Evolutionary conservation across 2,888 invertebrate species (phyloP).

Genomic region (Caprella mutica): DNA sequence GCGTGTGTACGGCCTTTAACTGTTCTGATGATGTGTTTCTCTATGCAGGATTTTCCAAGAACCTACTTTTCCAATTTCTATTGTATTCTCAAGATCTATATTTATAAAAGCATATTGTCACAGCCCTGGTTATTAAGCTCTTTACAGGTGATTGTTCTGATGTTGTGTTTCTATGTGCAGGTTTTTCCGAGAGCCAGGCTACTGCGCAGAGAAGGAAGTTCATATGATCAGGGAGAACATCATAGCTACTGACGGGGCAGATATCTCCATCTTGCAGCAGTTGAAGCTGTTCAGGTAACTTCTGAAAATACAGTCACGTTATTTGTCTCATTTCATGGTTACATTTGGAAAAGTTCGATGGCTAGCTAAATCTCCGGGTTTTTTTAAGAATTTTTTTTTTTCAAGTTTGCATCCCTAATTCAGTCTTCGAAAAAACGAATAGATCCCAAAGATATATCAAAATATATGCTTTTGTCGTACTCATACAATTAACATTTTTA

Average conservation of each 20-base stretch:
- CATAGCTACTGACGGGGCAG: conserved; percentile 18
- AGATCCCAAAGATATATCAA: background rate
- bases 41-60: no score
- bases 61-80: no score
- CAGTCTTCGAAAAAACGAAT: background rate
- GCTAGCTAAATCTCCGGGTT: background rate
- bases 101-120: no score
- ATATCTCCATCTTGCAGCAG: conserved; percentile 25
- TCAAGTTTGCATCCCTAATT: background rate
- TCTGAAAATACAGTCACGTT: no score
- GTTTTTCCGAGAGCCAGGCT: conserved; percentile 17
- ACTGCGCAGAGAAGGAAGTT: conserved; percentile 23
- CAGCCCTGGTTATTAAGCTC: no score
- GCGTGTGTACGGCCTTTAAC: no score
- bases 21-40: no score
- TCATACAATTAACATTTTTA: no score
- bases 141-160: no score
- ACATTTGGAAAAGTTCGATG: background rate
- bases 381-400: background rate
- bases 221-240: conserved; percentile 23
- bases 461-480: no score
- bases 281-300: conserved; percentile 24
- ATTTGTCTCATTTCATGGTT: background rate
- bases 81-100: no score
- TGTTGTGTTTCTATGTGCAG: conserved; percentile 10